Percentiles rank a stretch among this genome's conserved stretches.
phyloP scores from a whole-genome alignment of 2,888 invertebrate genomes.

The Zhuqinia jingwanae region DNA sequence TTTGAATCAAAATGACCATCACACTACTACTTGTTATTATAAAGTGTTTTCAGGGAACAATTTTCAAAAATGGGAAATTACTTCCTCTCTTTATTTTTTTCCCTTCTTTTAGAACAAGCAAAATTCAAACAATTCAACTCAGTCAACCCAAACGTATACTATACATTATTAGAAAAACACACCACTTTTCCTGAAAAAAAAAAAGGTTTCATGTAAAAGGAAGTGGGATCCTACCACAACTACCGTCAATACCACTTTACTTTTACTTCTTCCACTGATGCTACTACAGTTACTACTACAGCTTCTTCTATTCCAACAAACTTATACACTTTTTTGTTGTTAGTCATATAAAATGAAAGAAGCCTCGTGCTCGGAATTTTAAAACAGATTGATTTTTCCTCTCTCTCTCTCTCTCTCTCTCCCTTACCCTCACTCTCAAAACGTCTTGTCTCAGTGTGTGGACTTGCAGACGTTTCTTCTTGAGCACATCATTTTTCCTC shows the following conservation, averaged over 20 bases:
- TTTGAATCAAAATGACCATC: conserved; percentile 7
- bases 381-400: conserved; percentile 76
- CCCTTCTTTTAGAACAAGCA: not conserved
- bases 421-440: not conserved
- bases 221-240: conserved; percentile 20
- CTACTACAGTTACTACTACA: conserved; percentile 3
- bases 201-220: conserved; percentile 6
- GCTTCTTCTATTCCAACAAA: too few relatives aligned
- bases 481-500: conserved; percentile 34
- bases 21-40: conserved; percentile 32
- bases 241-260: conserved; percentile 22
- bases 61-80: conserved; percentile 26
- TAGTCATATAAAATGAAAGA: conserved; percentile 73
- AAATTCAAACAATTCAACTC: conserved; percentile 36
- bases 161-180: too few relatives aligned
- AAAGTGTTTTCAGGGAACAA: conserved; percentile 28
- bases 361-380: conserved; percentile 75
- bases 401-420: not conserved
- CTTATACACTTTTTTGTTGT: conserved; percentile 62
- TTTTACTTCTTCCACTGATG: not conserved
- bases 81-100: conserved; percentile 18
- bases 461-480: not conserved
- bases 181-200: conserved; percentile 13
- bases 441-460: not conserved
- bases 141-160: conserved; percentile 14